A percentile compares a stretch with the other conserved stretches of the same genome.
Evolutionary conservation across 2,797 vertebrate genomes (phyloP).

Genomic region (Leucoraja ocellata): DNA sequence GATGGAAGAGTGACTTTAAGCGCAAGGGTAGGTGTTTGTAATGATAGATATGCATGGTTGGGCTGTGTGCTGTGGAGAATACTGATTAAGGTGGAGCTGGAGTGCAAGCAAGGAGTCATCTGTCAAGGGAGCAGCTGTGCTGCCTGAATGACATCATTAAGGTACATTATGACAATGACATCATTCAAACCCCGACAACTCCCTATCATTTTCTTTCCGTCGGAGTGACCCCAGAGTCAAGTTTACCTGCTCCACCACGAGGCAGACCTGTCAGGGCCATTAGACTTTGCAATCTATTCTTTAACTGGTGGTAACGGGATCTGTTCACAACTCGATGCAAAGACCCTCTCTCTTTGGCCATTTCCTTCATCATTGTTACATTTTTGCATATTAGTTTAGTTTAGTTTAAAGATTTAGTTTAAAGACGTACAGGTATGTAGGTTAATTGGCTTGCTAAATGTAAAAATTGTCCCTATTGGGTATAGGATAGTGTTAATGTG

Average conservation of each 20-base stretch:
- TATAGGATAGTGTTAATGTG: too few species aligned
- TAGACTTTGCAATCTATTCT: not conserved
- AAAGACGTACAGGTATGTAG: too few species aligned
- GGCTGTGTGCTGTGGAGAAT: not conserved
- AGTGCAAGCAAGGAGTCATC: not conserved
- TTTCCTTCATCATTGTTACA: not conserved
- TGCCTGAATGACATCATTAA: slow-evolving; percentile 36
- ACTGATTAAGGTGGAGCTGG: not conserved
- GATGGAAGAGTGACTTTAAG: not conserved
- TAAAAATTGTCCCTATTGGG: too few species aligned
- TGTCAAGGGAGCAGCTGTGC: slow-evolving; percentile 27
- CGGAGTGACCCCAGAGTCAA: not conserved
- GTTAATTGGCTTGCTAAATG: too few species aligned
- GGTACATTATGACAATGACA: slow-evolving; percentile 31
- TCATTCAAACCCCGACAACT: slow-evolving; percentile 25
- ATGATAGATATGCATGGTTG: not conserved
- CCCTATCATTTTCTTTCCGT: slow-evolving; percentile 15
- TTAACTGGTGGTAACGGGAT: not conserved
- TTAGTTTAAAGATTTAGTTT: too few species aligned
- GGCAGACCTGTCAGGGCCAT: too few species aligned
- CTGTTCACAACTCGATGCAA: not conserved
- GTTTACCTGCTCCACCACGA: not conserved
- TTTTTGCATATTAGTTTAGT: too few species aligned
- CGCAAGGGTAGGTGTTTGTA: not conserved
- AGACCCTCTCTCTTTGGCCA: not conserved